phyloP scores from a whole-genome alignment of 2,797 vertebrate species.

The Manis javanica region DNA sequence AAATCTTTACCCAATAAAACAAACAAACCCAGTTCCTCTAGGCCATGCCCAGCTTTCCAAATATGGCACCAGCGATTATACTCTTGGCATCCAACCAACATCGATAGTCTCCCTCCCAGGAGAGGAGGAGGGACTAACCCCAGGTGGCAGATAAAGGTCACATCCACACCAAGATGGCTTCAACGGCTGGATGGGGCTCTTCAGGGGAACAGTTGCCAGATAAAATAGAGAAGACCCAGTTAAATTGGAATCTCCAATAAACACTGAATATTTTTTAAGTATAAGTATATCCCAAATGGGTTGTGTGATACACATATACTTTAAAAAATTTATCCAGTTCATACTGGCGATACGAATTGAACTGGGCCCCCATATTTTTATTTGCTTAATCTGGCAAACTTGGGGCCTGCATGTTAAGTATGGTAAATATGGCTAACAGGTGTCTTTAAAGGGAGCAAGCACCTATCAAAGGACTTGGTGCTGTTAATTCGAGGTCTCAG shows the following conservation, averaged over 20 bases:
- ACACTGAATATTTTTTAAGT: neutral
- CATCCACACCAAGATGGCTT: neutral
- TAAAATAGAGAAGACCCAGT: neutral
- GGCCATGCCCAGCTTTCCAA: slow-evolving; percentile 17
- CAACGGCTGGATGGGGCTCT: neutral
- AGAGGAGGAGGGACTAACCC: neutral
- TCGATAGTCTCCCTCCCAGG: neutral
- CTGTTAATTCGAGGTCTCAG: neutral
- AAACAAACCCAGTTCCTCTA: slow-evolving; percentile 41
- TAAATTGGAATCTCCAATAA: neutral
- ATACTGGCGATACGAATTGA: neutral
- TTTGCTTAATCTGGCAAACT: neutral
- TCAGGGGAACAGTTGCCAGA: neutral
- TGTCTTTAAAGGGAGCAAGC: neutral
- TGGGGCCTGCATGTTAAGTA: neutral
- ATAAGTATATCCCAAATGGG: neutral
- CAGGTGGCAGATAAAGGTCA: slow-evolving; percentile 19
- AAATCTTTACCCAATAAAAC: slow-evolving; percentile 64
- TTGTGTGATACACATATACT: neutral
- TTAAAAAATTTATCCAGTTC: neutral
- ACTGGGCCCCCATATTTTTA: neutral
- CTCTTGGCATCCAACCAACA: neutral
- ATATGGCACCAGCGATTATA: neutral
- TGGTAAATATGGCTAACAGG: neutral
- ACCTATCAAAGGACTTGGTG: neutral